Evolutionary conservation across 2,888 invertebrate species (phyloP).

Genomic region (Ochropleura leucogaster): DNA sequence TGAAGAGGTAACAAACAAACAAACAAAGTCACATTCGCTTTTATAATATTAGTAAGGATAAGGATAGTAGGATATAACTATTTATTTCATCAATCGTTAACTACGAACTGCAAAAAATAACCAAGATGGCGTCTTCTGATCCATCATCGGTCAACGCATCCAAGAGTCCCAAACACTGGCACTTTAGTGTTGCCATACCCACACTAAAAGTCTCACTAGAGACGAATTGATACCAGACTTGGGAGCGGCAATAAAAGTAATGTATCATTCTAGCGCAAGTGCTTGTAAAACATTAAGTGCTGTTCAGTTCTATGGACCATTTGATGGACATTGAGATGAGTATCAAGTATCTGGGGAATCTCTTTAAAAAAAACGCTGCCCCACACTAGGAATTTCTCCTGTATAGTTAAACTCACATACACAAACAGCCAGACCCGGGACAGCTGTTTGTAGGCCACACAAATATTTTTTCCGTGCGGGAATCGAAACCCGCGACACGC

Average conservation of each 20-base stretch:
- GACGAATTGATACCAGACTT: constrained; percentile 50
- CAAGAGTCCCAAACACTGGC: background rate
- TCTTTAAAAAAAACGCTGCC: too few relatives aligned
- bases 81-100: background rate
- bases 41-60: too few relatives aligned
- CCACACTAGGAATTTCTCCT: too few relatives aligned
- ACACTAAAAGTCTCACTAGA: constrained; percentile 51
- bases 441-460: too few relatives aligned
- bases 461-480: too few relatives aligned
- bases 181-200: constrained; percentile 16
- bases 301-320: constrained; percentile 32
- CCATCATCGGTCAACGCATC: constrained; percentile 1
- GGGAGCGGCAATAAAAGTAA: constrained; percentile 49
- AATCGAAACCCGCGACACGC: too few relatives aligned
- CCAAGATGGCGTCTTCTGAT: background rate
- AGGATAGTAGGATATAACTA: too few relatives aligned
- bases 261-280: constrained; percentile 47
- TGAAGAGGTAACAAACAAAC: too few relatives aligned
- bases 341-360: background rate
- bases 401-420: too few relatives aligned
- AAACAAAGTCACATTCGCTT: too few relatives aligned
- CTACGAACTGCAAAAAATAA: background rate
- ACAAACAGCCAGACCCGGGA: too few relatives aligned
- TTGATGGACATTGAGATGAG: constrained; percentile 18
- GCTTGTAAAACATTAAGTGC: constrained; percentile 49